Base-by-base conservation (phyloP, 2,113 vertebrate species). In the Mus spicilegus region DNA sequence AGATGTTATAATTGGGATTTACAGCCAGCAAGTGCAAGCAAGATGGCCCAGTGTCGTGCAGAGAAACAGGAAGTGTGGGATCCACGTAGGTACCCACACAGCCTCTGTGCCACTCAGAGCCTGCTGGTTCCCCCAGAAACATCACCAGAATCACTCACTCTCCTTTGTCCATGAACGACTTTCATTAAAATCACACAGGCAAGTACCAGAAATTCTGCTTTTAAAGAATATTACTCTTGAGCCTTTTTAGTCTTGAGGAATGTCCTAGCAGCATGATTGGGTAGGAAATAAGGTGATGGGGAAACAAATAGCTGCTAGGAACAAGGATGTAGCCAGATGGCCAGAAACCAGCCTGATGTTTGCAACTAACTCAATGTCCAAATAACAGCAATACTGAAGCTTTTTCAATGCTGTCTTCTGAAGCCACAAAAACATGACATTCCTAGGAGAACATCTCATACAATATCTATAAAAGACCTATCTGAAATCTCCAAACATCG, bases 401-500 rank as follows among this genome's bases (percentile, higher is more conserved):
- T 2, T 56, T 70, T 80, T 49, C 46, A 49, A 63, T 73, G 58
- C 16, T 77, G 20, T 77, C 90, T 73, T 72, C 4, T 63, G 63
- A 10, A 84, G 11, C 22, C 90, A 80, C 36, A 91, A 89, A 91
- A 77, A 89, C 20, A 69, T 30, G 2, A 81, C 85, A 67, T 33
- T 46, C 22, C 89, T 89, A 72, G 72, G 9, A 80, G 1, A 69
- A 75, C 91, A 77, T 51, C 46, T 89, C 49, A 87, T 17, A 51
- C 69, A 94, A 70, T 85, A 67, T 4, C 1, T 33, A 1, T 22
- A 67, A 22, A 12, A 22, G 28, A 63, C 14, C 20, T 20, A 20
- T 13, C 72, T 76, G 73, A 92, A 89, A 90, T 78, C 28, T 67
- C 63, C 12, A 90, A 96, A 96, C 63, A 80, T 5, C 76, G 6